Evolutionary conservation across 2,888 invertebrate species (phyloP).

Genomic region (Ischnura elegans): DNA sequence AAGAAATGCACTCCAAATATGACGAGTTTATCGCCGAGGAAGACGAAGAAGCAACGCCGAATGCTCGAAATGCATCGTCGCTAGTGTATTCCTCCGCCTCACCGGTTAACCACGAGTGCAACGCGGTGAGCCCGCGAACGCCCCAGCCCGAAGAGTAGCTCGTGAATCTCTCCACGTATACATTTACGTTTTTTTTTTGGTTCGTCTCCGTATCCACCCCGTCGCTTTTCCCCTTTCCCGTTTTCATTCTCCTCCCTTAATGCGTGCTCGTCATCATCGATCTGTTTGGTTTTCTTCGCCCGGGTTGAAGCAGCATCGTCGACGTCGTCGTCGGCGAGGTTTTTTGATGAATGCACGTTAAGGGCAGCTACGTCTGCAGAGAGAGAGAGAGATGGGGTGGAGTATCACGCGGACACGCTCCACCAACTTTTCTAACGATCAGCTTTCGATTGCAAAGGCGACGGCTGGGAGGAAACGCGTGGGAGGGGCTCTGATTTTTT

Average conservation of each 20-base stretch:
- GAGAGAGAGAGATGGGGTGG: too few species aligned
- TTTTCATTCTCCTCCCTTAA: not conserved
- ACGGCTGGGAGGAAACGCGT: not conserved
- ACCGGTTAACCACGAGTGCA: not conserved
- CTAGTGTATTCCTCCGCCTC: not conserved
- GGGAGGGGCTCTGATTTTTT: not conserved
- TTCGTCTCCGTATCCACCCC: not conserved
- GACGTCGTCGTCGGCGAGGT: too few species aligned
- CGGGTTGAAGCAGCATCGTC: not conserved
- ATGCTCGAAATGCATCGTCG: too few species aligned
- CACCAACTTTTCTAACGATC: conserved; percentile 37
- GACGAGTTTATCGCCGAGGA: too few species aligned
- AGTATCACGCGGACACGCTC: not conserved
- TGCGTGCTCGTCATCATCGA: conserved; percentile 11
- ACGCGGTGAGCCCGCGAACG: not conserved
- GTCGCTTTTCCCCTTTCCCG: not conserved
- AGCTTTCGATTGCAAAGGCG: not conserved
- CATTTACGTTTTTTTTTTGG: too few species aligned
- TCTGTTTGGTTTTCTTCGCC: conserved; percentile 46
- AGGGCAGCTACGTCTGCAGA: not conserved
- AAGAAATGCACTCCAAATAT: too few species aligned
- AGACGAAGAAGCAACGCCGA: too few species aligned
- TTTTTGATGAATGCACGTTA: not conserved
- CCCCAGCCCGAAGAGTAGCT: not conserved
- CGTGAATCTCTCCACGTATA: not conserved